phyloP scores from a whole-genome alignment of 2,797 vertebrate species.

The Bovichtus diacanthus region DNA sequence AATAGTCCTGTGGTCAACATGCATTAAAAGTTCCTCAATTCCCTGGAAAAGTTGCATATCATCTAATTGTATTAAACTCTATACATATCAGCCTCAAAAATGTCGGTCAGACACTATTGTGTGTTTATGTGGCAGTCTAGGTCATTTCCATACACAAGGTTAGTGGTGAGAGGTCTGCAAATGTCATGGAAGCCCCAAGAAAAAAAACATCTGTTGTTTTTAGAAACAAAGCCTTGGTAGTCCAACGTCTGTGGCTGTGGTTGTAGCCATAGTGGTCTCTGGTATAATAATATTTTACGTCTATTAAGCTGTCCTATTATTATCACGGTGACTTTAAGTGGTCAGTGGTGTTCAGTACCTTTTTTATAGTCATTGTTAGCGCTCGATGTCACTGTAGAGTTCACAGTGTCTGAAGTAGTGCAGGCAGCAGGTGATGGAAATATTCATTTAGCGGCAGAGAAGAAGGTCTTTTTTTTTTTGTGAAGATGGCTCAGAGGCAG shows the following conservation, averaged over 20 bases:
- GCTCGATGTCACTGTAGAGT: not conserved
- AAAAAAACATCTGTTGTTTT: not conserved
- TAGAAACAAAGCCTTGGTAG: not conserved
- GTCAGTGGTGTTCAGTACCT: not conserved
- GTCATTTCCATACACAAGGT: too few relatives aligned
- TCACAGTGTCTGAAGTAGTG: slow-evolving; percentile 20
- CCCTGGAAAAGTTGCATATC: not conserved
- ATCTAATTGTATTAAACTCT: not conserved
- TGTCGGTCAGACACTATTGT: not conserved
- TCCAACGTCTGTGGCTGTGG: not conserved
- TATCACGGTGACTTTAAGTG: slow-evolving; percentile 12
- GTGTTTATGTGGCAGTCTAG: too few relatives aligned
- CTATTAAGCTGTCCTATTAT: slow-evolving; percentile 20
- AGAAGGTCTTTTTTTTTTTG: slow-evolving; percentile 58
- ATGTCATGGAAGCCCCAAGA: not conserved
- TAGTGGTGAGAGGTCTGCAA: not conserved
- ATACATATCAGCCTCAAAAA: not conserved
- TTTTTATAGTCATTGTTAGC: slow-evolving; percentile 9
- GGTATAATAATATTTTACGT: slow-evolving; percentile 10
- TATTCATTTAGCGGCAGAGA: slow-evolving; percentile 60
- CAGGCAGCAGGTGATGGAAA: slow-evolving; percentile 58
- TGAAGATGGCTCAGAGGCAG: slow-evolving; percentile 71
- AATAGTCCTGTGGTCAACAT: not conserved
- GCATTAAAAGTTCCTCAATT: not conserved
- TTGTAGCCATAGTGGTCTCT: slow-evolving; percentile 2